These are phyloP conservation scores for Cylas formicarius DNA, from an alignment of 1,140 invertebrate species.

Conservation along the genomic window DNA sequence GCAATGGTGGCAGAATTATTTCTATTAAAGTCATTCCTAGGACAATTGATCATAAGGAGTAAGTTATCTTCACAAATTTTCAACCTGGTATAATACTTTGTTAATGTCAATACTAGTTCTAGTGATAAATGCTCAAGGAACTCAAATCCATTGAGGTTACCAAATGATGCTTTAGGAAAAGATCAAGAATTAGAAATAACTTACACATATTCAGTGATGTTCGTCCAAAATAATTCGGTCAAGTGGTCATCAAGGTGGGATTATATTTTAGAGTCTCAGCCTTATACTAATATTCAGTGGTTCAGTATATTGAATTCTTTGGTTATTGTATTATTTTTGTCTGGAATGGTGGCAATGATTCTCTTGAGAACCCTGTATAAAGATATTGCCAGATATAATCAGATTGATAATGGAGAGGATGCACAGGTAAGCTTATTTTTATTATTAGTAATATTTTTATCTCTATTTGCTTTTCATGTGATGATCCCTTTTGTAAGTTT, in stretches of 20 bases:
- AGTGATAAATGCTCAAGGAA: conserved; percentile 18
- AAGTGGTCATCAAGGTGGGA: conserved; percentile 99
- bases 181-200: conserved; percentile 55
- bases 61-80: conserved; percentile 15
- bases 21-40: conserved; percentile 56
- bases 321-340: conserved; percentile 82
- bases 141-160: conserved; percentile 24
- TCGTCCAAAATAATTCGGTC: conserved; percentile 71
- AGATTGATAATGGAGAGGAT: conserved; percentile 93
- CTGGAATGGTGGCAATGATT: conserved; percentile 99
- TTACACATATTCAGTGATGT: conserved; percentile 85
- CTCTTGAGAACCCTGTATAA: conserved; percentile 94
- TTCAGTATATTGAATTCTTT: conserved; percentile 90
- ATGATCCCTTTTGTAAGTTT: too few species aligned
- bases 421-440: conserved; percentile 52
- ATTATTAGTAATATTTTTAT: too few species aligned
- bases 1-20: conserved; percentile 85
- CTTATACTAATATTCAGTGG: conserved; percentile 98
- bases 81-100: not conserved
- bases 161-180: conserved; percentile 50
- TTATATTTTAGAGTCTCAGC: conserved; percentile 97
- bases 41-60: conserved; percentile 36
- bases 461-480: too few species aligned
- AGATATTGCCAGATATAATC: conserved; percentile 98
- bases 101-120: too few species aligned